A percentile compares a stretch with the other conserved stretches of the same genome.
Conservation (phyloP, 2,797 vertebrate genomes). For the Galaxias olidus region DNA sequence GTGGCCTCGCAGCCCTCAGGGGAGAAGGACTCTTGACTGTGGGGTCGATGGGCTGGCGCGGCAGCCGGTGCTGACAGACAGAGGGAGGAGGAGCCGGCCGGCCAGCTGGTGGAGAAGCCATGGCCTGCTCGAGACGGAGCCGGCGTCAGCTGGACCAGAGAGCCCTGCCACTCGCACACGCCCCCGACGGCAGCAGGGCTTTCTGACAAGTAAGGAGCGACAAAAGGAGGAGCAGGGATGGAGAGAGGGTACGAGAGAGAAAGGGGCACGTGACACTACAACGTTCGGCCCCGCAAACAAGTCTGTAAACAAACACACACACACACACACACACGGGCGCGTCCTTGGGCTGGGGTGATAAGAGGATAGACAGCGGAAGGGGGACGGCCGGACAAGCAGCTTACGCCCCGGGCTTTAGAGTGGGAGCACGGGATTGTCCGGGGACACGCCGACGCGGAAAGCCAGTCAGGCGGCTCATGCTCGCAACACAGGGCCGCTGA, state of each 20-base stretch:
- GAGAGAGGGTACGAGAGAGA: constrained; percentile 14
- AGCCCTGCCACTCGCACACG: constrained; percentile 58
- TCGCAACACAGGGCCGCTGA: constrained; percentile 27
- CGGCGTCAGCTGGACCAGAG: constrained; percentile 62
- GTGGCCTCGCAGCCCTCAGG: constrained; percentile 32
- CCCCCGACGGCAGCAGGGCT: too few species aligned
- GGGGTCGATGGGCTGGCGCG: constrained; percentile 47
- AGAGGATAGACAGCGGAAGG: constrained; percentile 46
- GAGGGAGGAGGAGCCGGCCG: constrained; percentile 39
- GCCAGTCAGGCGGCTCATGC: constrained; percentile 47
- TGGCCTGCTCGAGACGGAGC: constrained; percentile 48
- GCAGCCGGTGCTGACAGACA: constrained; percentile 61
- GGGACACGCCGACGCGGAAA: not conserved
- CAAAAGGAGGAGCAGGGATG: not conserved
- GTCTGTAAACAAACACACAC: constrained; percentile 41
- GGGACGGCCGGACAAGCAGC: constrained; percentile 42
- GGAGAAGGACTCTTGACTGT: constrained; percentile 45
- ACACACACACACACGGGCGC: constrained; percentile 43
- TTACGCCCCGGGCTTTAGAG: constrained; percentile 40
- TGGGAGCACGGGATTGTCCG: constrained; percentile 38
- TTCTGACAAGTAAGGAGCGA: too few species aligned
- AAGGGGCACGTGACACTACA: constrained; percentile 36
- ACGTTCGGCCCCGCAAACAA: constrained; percentile 56
- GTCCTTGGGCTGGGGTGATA: constrained; percentile 54
- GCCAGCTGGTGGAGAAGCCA: constrained; percentile 57